These are phyloP conservation scores for Austrolebias charrua DNA, from an alignment of 2,797 vertebrate genomes.

Conservation along the genomic window DNA sequence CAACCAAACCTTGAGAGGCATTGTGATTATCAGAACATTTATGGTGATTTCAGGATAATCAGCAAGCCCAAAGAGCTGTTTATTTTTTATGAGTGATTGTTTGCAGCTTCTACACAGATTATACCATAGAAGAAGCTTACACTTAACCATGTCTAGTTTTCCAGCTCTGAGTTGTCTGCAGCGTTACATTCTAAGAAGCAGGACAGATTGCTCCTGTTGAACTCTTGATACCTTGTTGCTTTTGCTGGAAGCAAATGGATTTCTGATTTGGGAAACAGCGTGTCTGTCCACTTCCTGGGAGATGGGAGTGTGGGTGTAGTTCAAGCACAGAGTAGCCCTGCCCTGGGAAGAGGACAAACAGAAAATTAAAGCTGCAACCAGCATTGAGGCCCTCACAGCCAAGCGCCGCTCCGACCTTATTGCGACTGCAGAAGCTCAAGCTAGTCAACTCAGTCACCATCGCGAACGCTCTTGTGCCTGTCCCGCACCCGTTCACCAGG, in stretches of 20 bases:
- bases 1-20: too few relatives aligned
- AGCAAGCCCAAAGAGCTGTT: too few relatives aligned
- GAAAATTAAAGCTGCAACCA: too few relatives aligned
- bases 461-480: too few relatives aligned
- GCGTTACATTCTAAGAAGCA: slow-evolving; percentile 1
- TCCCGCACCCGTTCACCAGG: too few relatives aligned
- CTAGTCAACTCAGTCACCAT: too few relatives aligned
- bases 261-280: slow-evolving; percentile 61
- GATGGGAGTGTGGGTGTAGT: slow-evolving; percentile 58
- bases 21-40: too few relatives aligned
- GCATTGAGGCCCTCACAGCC: too few relatives aligned
- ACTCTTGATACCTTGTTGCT: slow-evolving; percentile 38
- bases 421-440: too few relatives aligned
- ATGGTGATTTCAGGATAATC: too few relatives aligned
- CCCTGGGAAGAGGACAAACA: slow-evolving; percentile 48
- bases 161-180: slow-evolving; percentile 20
- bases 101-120: background rate
- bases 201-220: slow-evolving; percentile 16
- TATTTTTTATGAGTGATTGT: background rate
- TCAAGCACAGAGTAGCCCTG: slow-evolving; percentile 29
- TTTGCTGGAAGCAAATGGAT: slow-evolving; percentile 61
- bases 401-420: too few relatives aligned
- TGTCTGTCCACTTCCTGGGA: slow-evolving; percentile 56
- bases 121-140: slow-evolving; percentile 15
- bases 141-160: slow-evolving; percentile 20